Evolutionary conservation across 2,888 invertebrate species (phyloP).

Genomic region (Drosophila meridionalis): DNA sequence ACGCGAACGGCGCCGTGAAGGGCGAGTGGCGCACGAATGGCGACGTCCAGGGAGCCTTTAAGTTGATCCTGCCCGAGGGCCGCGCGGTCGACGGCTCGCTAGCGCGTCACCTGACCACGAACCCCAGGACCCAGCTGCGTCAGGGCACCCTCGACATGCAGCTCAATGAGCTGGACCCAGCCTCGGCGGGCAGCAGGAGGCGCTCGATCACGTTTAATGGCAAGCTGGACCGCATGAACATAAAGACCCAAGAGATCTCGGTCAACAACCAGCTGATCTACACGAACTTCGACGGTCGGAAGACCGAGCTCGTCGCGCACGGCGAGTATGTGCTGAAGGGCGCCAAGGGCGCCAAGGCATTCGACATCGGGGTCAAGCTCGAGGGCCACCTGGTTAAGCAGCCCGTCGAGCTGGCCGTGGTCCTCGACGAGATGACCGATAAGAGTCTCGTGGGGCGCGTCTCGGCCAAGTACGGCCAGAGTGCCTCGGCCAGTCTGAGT

Average conservation of each 20-base stretch:
- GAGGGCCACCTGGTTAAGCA: constrained; percentile 82
- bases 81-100: constrained; percentile 83
- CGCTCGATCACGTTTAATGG: constrained; percentile 84
- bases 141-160: constrained; percentile 86
- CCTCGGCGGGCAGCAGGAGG: constrained; percentile 59
- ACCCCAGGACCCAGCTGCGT: constrained; percentile 84
- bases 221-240: constrained; percentile 85
- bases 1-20: constrained; percentile 69
- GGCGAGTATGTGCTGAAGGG: constrained; percentile 84
- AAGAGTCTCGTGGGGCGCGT: constrained; percentile 83
- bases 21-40: constrained; percentile 79
- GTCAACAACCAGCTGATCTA: constrained; percentile 83
- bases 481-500: constrained; percentile 83
- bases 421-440: constrained; percentile 74
- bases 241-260: constrained; percentile 84
- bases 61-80: constrained; percentile 66
- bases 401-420: constrained; percentile 79
- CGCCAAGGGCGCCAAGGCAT: constrained; percentile 62
- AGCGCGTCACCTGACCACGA: constrained; percentile 84
- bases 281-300: constrained; percentile 86
- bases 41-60: constrained; percentile 73
- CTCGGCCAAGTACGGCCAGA: constrained; percentile 86
- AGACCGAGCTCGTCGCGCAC: constrained; percentile 82
- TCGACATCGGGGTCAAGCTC: constrained; percentile 50
- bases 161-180: constrained; percentile 82